Percentiles rank a stretch among this genome's conserved stretches.
These are phyloP conservation scores for Fringilla coelebs DNA, from an alignment of 2,797 vertebrate genomes.

Conservation along the genomic window DNA sequence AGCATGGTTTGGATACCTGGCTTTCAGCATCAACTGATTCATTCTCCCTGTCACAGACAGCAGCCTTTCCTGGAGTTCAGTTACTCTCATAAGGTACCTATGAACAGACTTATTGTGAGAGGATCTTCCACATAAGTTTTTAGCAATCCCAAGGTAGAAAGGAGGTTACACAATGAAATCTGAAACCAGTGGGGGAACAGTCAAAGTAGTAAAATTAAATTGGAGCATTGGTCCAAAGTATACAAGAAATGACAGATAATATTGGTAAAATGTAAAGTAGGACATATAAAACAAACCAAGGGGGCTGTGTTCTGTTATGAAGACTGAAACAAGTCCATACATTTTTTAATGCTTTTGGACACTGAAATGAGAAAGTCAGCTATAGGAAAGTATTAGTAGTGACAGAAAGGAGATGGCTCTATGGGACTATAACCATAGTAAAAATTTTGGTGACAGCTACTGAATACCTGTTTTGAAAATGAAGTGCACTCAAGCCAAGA, in stretches of 20 bases:
- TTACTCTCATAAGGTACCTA: background rate
- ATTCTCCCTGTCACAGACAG: background rate
- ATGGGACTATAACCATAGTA: background rate
- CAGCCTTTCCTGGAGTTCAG: background rate
- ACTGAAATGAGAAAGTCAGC: background rate
- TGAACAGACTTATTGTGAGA: background rate
- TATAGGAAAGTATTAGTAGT: background rate
- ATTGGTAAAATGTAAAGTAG: background rate
- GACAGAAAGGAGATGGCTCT: background rate
- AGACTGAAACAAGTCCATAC: background rate
- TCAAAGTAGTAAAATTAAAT: background rate
- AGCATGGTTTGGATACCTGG: background rate
- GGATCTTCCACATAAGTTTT: background rate
- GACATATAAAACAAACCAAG: background rate
- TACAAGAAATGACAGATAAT: background rate
- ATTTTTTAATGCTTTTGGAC: background rate
- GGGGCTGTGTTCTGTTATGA: background rate
- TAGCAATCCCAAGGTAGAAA: background rate
- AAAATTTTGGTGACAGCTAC: background rate
- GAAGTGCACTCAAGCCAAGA: background rate
- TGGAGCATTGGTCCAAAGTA: background rate
- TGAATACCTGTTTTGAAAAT: background rate
- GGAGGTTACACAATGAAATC: background rate
- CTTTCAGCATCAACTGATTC: background rate
- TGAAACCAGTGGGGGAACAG: background rate